Evolutionary conservation across 64 coral and sea anemone genomes (phyloP).

Genomic region (Montipora sp.): DNA sequence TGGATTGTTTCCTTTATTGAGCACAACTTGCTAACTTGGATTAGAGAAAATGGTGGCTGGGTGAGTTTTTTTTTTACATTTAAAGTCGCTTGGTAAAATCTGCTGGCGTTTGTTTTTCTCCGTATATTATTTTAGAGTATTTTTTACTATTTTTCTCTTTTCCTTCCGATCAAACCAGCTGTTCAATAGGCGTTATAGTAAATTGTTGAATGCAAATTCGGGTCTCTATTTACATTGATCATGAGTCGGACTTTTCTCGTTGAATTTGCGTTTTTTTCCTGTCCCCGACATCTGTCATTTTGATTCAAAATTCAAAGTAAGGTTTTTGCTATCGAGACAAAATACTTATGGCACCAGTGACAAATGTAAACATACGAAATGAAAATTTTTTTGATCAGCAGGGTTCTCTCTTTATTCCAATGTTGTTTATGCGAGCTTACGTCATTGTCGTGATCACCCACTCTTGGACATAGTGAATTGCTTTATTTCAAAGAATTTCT

Average conservation of each 20-base stretch:
- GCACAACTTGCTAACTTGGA: constrained; percentile 84
- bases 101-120: constrained; percentile 25
- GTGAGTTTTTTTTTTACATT: constrained; percentile 62
- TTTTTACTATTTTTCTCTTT: constrained; percentile 38
- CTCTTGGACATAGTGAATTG: neutral
- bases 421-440: neutral
- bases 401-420: neutral
- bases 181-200: constrained; percentile 44
- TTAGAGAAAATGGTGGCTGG: constrained; percentile 97
- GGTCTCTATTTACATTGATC: constrained; percentile 30
- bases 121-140: constrained; percentile 26
- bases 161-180: neutral
- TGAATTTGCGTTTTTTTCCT: constrained; percentile 12
- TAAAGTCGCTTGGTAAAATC: neutral
- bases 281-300: constrained; percentile 30
- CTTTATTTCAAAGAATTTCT: neutral
- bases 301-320: constrained; percentile 19
- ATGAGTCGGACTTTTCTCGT: constrained; percentile 38
- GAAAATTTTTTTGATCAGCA: constrained; percentile 32
- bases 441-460: neutral
- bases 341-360: neutral
- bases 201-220: constrained; percentile 55
- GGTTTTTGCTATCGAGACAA: neutral
- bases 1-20: constrained; percentile 87
- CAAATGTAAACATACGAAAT: constrained; percentile 38